Base-by-base conservation (phyloP, 2,888 invertebrate genomes). In the Caenorhabditis panamensis region DNA sequence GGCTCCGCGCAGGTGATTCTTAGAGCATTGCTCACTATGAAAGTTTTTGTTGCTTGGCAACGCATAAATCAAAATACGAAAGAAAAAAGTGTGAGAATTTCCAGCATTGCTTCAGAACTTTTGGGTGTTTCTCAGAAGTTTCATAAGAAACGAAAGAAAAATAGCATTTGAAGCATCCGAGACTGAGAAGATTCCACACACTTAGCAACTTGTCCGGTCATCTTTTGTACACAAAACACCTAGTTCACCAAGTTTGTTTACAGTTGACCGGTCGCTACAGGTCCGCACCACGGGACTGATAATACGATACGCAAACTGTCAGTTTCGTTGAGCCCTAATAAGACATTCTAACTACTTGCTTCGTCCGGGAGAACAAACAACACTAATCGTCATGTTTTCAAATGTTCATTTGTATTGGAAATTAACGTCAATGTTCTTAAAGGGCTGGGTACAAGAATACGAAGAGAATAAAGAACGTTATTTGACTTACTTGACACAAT, bases 401-500 rank as follows among this genome's bases (percentile, higher is more conserved):
- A 18, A 20, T 61, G 51, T 41, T 51, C 51, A 69, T 59, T 51
- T 69, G 59, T 53, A 69, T 69, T 61, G 49, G 47, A 36, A 61
- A 61, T 53, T 61, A 61, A 47, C 36, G n/a, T 20, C 2, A n/a
- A 26, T 36, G 4, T 2, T 1, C 20, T 36, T 22, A n/a, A 47
- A 18, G 9, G 41, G 6, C 8, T 31, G n/a, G 24, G 31, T 28
- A n/a, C 4, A 9, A 1, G 18, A 1, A 3, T 44, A 24, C 1
- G 24, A 49, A 49, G 41, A 16, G 13, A 2, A 41, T 4, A 54
- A 28, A 9, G 31, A 6, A 31, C 31, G 4, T 31, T 24, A 3
- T 62, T 18, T 6, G n/a, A 81, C 81, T 67, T 31, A 82, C 82
- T 82, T 82, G 0, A 82, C 44, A 61, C 82, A 82, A 13, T 41